Conservation (phyloP, 2,888 invertebrate genomes). For the Acleris emargana region DNA sequence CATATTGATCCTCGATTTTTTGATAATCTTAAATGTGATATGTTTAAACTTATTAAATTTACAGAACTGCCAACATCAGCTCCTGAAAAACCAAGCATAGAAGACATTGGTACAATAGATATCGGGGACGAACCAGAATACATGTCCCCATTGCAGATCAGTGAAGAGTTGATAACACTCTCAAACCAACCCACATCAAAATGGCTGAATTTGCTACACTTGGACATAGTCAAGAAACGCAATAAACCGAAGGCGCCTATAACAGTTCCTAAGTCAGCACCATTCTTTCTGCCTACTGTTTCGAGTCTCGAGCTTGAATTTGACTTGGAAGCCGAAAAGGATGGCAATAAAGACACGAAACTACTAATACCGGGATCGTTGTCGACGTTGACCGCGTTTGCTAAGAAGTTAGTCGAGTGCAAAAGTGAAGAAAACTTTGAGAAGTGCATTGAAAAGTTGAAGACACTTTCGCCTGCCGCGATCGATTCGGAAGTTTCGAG, state of each 20-base stretch:
- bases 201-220: conserved; percentile 95
- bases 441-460: conserved; percentile 84
- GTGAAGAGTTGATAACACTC: conserved; percentile 90
- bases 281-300: conserved; percentile 97
- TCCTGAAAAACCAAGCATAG: conserved; percentile 76
- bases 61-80: conserved; percentile 69
- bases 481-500: conserved; percentile 94
- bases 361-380: conserved; percentile 83
- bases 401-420: conserved; percentile 84
- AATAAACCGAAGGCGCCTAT: conserved; percentile 95
- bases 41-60: conserved; percentile 15
- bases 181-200: conserved; percentile 93
- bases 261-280: conserved; percentile 93
- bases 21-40: neutral
- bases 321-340: conserved; percentile 83
- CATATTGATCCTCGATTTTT: neutral
- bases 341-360: conserved; percentile 70
- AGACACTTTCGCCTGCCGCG: conserved; percentile 90
- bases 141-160: conserved; percentile 90
- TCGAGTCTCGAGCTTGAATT: conserved; percentile 93
- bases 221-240: conserved; percentile 92
- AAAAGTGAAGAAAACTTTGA: conserved; percentile 78
- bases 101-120: conserved; percentile 69
- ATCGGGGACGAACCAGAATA: conserved; percentile 84
- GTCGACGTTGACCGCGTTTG: conserved; percentile 87